Evolutionary conservation across 2,888 invertebrate species (phyloP), one percentile per base, ranked within the genome.

Genomic region (Microctonus brassicae): DNA sequence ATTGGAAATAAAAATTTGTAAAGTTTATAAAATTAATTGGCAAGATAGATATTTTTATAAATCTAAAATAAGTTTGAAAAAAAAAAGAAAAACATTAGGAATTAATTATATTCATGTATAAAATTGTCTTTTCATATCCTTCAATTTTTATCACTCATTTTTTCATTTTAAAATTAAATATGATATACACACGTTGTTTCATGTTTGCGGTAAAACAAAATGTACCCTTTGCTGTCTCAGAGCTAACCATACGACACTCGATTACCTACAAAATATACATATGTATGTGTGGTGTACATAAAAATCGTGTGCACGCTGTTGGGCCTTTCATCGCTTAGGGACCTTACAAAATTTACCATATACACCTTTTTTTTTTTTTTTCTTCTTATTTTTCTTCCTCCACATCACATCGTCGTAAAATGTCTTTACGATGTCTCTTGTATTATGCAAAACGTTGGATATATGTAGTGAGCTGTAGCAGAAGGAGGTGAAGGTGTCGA

Each of bases 391-490:
- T 29, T 13, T 68, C 60, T 60, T 33, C n/a, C 67, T 24, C 39
- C 67, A 17, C 34, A n/a, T 61, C 57, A 65, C 57, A 72, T 9
- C 65, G 71, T 75, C 77, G 76, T 80, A 79, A 80, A 81, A 77
- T 64, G 66, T 72, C 75, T 81, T 81, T 80, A 80, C 78, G 79
- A 78, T 75, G 71, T 76, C 73, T 75, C 76, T 77, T 29, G n/a
- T 77, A 80, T 78, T 80, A 80, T 78, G 74, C 77, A 78, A 75
- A 58, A 73, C 73, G 69, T 70, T 72, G 33, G 70, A 72, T 64
- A 58, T 70, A 73, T 70, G 64, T 67, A 57, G 67, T 62, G 69
- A 68, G 69, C 62, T 70, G 58, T 69, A 58, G 57, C 47, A 29
- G 52, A 52, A 39, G 66, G 61, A 53, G 39, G 22, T 29, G 55